These are phyloP conservation scores for Petrocephalus zakoni DNA, from an alignment of 2,113 vertebrate genomes.

Conservation along the genomic window DNA sequence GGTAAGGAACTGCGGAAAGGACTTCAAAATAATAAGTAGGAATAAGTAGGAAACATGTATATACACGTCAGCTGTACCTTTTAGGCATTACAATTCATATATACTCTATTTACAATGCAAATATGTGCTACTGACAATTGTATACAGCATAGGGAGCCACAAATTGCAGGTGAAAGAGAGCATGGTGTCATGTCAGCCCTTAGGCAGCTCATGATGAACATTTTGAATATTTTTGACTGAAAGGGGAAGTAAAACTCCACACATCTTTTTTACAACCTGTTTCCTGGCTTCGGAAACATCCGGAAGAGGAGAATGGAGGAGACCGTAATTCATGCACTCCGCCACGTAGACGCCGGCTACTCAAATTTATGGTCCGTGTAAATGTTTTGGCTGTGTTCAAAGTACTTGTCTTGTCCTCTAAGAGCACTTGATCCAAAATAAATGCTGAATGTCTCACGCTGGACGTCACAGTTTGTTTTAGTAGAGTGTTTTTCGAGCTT, in stretches of 20 bases:
- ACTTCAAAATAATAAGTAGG: slow-evolving; percentile 54
- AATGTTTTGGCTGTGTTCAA: neutral
- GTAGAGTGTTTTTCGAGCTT: slow-evolving; percentile 13
- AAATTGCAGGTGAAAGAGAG: slow-evolving; percentile 53
- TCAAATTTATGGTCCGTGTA: neutral
- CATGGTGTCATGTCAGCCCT: slow-evolving; percentile 47
- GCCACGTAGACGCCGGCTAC: neutral
- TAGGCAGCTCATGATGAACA: slow-evolving; percentile 48
- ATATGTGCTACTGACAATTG: slow-evolving; percentile 41
- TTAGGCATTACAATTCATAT: slow-evolving; percentile 53
- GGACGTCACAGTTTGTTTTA: slow-evolving; percentile 20
- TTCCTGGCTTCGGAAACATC: slow-evolving; percentile 10
- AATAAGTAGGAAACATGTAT: slow-evolving; percentile 62
- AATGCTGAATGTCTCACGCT: neutral
- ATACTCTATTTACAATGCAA: slow-evolving; percentile 53
- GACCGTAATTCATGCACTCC: neutral
- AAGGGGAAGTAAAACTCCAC: slow-evolving; percentile 34
- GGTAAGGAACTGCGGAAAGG: neutral
- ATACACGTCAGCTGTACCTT: slow-evolving; percentile 59
- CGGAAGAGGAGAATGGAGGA: neutral
- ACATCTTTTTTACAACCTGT: slow-evolving; percentile 6
- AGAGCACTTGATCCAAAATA: neutral
- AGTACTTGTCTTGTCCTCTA: neutral
- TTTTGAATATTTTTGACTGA: slow-evolving; percentile 45
- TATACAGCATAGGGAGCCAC: slow-evolving; percentile 56